Conservation (phyloP, 2,797 vertebrate species). For the Pyrocephalus nanus region DNA sequence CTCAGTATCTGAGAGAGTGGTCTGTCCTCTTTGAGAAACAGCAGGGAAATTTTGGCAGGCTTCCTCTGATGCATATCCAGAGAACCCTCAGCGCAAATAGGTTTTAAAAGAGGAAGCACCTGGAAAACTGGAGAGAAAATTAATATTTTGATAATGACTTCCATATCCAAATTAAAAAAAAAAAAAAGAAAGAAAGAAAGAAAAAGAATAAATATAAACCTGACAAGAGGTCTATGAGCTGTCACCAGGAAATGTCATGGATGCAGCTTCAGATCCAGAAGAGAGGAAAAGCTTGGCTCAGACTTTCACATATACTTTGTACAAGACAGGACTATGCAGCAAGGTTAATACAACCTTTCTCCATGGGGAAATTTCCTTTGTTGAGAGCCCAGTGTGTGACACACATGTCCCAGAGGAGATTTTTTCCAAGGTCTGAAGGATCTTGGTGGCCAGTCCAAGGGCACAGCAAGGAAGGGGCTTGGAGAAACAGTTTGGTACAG, state of each 20-base stretch:
- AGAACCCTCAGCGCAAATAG: not conserved
- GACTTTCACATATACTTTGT: not conserved
- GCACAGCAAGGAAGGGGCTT: not conserved
- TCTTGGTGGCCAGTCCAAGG: not conserved
- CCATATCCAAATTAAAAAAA: not conserved
- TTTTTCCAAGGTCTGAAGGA: not conserved
- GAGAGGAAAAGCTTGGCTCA: not conserved
- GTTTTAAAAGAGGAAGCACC: not conserved
- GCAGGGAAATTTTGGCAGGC: not conserved
- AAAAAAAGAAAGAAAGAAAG: not conserved
- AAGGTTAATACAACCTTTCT: not conserved
- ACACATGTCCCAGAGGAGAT: accelerated
- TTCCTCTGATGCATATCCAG: not conserved
- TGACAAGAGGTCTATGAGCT: not conserved
- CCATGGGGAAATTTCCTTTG: not conserved
- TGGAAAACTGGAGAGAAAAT: not conserved
- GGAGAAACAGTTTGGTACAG: accelerated
- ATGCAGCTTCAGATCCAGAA: not conserved
- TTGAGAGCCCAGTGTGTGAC: not conserved
- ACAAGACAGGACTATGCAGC: not conserved
- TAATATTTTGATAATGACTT: not conserved
- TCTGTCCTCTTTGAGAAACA: not conserved
- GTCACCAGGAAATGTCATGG: not conserved
- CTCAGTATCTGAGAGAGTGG: not conserved
- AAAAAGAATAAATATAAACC: not conserved